phyloP scores from a whole-genome alignment of 2,113 vertebrate species.

The Edolisoma coerulescens region DNA sequence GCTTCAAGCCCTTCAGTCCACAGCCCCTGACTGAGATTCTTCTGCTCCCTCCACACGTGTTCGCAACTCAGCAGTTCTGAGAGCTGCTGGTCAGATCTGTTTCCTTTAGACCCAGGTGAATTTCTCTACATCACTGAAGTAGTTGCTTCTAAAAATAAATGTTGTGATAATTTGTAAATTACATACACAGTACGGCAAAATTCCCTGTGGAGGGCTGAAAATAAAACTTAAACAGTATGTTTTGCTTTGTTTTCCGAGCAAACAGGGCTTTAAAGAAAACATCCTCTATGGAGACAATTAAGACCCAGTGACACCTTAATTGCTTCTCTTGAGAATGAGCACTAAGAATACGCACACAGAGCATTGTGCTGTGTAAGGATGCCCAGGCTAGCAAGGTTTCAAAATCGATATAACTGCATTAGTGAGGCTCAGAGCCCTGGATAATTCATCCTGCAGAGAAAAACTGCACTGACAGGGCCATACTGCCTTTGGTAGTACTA shows the following conservation, averaged over 20 bases:
- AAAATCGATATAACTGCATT: neutral
- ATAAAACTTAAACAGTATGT: neutral
- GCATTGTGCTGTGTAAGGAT: neutral
- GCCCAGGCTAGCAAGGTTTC: neutral
- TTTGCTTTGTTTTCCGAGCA: neutral
- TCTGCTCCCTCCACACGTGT: accelerated
- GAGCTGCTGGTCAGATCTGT: neutral
- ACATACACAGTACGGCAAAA: too few relatives aligned
- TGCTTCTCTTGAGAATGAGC: neutral
- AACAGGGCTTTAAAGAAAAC: neutral
- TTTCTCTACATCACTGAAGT: neutral
- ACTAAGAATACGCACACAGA: neutral
- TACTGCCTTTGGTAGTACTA: neutral
- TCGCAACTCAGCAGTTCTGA: neutral
- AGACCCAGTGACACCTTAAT: neutral
- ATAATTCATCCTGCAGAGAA: neutral
- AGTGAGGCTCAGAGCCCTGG: neutral
- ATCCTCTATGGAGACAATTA: neutral
- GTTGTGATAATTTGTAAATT: neutral
- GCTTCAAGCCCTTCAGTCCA: accelerated
- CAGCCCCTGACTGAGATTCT: neutral
- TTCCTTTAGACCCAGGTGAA: neutral
- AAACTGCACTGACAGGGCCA: neutral
- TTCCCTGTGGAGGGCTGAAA: neutral
- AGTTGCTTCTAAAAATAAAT: neutral